Base-by-base conservation (phyloP, 2,888 invertebrate genomes). In the Hecatera dysodea region DNA sequence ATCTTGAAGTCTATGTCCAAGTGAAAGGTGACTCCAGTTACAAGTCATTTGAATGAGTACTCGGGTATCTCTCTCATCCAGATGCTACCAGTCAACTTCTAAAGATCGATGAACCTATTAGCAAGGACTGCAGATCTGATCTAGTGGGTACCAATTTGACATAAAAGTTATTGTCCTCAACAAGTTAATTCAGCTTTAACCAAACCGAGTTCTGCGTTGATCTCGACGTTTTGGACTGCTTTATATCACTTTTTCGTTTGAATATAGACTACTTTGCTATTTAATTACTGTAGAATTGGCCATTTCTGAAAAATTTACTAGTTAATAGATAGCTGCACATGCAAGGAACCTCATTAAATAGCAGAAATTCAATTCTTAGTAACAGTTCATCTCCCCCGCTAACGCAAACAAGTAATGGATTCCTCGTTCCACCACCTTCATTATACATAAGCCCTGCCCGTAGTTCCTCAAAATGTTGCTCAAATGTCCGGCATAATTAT, bases 401-500 rank as follows among this genome's bases (percentile, higher is more conserved):
- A 17, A 36, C 27, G 6, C 70, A 42, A 48, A 57, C 70, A 70
- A 75, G 62, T 75, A 74, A 64, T 75, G 46, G 55, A 61, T 24
- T 22, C 44, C 71, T 42, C 55, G 27, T 63, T 44, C 52, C n/a
- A n/a, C 42, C 27, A 50, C 39, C 68, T 80, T 48, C 67, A 81
- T 82, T 78, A 80, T 81, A 67, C 81, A 83, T 68, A 74, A 60
- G 29, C 56, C 19, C 33, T 70, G 67, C 64, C 66, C 27, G 48
- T 36, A 67, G 67, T 67, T 57, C 29, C 65, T 78, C 65, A 70
- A 82, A 80, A 82, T 66, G 75, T 73, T 64, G 64, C 78, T 81
- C 2, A 66, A 82, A 72, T 80, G 79, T 80, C 80, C 81, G 24
- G 57, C 9, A 67, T 81, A 86, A 87, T 87, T 82, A 83, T 73